Conservation (phyloP, 2,797 vertebrate species). For the Crocodylus rhombifer region DNA sequence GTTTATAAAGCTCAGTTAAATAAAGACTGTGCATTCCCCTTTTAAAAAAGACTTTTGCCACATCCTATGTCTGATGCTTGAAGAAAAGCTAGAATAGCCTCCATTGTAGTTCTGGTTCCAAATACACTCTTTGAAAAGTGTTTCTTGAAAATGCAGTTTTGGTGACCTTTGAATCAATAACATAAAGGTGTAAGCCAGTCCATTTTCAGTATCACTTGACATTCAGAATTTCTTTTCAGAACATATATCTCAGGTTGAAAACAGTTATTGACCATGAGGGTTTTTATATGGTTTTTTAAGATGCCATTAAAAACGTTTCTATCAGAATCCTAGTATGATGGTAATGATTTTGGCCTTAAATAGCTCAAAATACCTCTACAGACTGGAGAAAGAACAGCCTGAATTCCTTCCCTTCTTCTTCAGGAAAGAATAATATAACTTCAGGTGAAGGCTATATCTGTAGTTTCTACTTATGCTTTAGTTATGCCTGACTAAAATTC, state of each 20-base stretch:
- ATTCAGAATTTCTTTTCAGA: background rate
- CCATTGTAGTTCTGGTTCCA: background rate
- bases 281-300: background rate
- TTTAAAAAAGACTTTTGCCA: constrained; percentile 26
- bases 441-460: constrained; percentile 36
- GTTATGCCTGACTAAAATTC: constrained; percentile 62
- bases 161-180: background rate
- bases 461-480: constrained; percentile 41
- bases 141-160: background rate
- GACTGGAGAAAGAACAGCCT: constrained; percentile 28
- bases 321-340: background rate
- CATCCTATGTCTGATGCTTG: background rate
- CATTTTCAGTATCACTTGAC: background rate
- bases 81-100: background rate
- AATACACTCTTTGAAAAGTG: background rate
- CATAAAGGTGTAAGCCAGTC: background rate
- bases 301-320: background rate
- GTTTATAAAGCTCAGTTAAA: background rate
- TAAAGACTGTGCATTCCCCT: background rate
- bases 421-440: constrained; percentile 40
- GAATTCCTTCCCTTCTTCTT: constrained; percentile 33
- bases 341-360: background rate
- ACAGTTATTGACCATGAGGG: background rate
- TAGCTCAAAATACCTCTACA: background rate
- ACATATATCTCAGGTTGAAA: background rate